Base-by-base conservation (phyloP, 2,797 vertebrate genomes). In the Lithobates sylvaticus region DNA sequence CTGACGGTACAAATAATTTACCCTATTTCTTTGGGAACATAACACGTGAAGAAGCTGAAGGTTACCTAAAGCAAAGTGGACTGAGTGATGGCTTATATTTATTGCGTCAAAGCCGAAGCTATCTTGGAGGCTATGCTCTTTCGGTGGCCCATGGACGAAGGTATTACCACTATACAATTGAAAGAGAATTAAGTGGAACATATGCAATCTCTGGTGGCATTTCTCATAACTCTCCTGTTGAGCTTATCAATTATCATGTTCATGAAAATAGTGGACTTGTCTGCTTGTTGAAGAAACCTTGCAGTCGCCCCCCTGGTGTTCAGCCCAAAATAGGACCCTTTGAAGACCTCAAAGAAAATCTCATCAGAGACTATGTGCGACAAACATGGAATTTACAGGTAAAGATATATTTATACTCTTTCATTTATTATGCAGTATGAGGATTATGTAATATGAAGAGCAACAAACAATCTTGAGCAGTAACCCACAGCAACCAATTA, bases 361-460 rank as follows among this genome's bases (percentile, higher is more conserved):
- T 99, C 74, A 98, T 99, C 88, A 93, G 95, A 84, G 96, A 99
- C 64, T 99, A 98, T 0, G 96, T 99, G 1, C 95, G 95, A 85
- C 95, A 97, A 91, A 99, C 96, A 0, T 99, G 98, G 98, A 99
- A 96, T 82, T 92, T 99, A 81, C 94, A 95, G 96, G 98, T 99
- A 75, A 88, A 94, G 92, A 13, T 21, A 3, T 44, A 3, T n/a
- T n/a, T n/a, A n/a, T n/a, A n/a, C n/a, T n/a, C 16, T 36, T 39
- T 10, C 32, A 39, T 12, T 64, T 42, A n/a, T 10, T 21, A 18
- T 74, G 54, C 54, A 23, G 10, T 27, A 76, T 61, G 27, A 15
- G 36, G 50, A 15, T 61, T 23, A 21, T 58, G 54, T 23, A 5
- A 54, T 5, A 54, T 54, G 18, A 54, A 54, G 3, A 54, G 50